These are phyloP conservation scores for Lutraria lutraria DNA, from an alignment of 2,888 invertebrate genomes.

Conservation along the genomic window DNA sequence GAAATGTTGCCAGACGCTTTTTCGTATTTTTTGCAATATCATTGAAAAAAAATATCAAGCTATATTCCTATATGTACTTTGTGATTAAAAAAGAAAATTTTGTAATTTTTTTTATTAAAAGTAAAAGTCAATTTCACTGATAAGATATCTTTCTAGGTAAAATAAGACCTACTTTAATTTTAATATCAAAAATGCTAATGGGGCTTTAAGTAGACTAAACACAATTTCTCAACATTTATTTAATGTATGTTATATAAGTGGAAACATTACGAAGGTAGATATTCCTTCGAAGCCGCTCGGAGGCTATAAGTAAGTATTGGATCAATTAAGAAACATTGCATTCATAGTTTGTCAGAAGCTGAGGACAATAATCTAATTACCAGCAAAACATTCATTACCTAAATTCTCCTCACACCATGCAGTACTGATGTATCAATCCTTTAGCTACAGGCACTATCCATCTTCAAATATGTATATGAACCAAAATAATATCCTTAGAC, in stretches of 20 bases:
- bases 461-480: background rate
- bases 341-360: slow-evolving; percentile 3
- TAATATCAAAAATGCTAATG: too few species aligned
- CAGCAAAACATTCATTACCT: background rate
- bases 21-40: too few species aligned
- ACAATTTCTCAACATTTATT: background rate
- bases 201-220: too few species aligned
- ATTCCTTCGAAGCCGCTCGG: background rate
- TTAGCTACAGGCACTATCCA: background rate
- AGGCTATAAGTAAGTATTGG: background rate
- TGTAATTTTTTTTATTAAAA: too few species aligned
- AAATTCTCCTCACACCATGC: background rate
- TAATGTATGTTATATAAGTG: slow-evolving; percentile 5
- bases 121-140: too few species aligned
- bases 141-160: too few species aligned
- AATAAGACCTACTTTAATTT: too few species aligned
- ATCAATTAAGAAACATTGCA: slow-evolving; percentile 1
- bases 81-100: too few species aligned
- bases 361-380: slow-evolving; percentile 21
- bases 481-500: too few species aligned
- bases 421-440: background rate
- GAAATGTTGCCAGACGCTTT: too few species aligned
- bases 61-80: too few species aligned
- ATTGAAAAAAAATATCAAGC: too few species aligned
- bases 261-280: background rate